Base-by-base conservation (phyloP, 2,888 invertebrate genomes). In the Meliscaeva auricollis region DNA sequence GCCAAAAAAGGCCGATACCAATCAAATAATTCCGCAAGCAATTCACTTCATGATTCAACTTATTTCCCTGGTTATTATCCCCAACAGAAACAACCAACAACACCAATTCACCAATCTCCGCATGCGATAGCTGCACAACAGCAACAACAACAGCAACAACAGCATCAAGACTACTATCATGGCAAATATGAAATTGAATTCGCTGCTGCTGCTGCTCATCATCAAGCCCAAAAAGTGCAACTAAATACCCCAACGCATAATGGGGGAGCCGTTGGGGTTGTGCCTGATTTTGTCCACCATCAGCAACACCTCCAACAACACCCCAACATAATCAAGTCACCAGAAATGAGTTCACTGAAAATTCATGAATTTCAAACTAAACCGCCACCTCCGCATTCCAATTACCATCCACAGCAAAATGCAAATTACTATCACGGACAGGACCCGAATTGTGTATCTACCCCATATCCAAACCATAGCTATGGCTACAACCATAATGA, bases 151-250 rank as follows among this genome's bases (percentile, higher is more conserved):
- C 91, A 91, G n/a, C 75, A 87, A 54, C 76, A 83, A 58, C 87
- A 79, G 20, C 84, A 87, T 17, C 91, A 91, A 70, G 92, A 92
- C 5, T 92, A 91, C 80, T 92, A 91, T 13, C 38, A 38, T 80
- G 91, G 91, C 75, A 92, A 92, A 87, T 92, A 92, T 87, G 92
- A 92, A 54, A 90, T 90, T 84, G 92, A 90, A 88, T 90, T 90
- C 66, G 87, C 88, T 46, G 73, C 88, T 13, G 73, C 88, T 13
- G 87, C 88, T 41, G 73, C 88, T 11, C 88, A 89, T 7, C 89
- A 89, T 11, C 88, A 88, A 54, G 87, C 88, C n/a, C 90, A 90
- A 60, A 88, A 89, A 38, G 87, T 88, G 69, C 89, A 74, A 77
- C 46, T 87, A 80, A 66, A 48, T 54, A 69, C 60, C 6, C 76